Base-by-base conservation (phyloP, 92 coral and sea anemone genomes). In the Palythoa grandis region DNA sequence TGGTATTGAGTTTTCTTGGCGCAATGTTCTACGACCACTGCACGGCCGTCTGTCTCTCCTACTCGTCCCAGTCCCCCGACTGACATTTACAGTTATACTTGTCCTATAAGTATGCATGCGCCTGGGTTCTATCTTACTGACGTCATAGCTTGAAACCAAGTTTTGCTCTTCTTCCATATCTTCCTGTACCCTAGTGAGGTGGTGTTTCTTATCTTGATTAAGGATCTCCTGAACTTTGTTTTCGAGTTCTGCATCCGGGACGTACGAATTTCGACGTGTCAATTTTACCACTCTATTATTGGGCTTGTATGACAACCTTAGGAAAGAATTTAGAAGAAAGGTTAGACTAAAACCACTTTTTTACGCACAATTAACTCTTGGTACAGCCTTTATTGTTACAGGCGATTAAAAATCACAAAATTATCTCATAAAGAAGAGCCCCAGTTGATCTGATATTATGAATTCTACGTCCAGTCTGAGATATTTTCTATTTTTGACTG, bases 71-170 rank as follows among this genome's bases (percentile, higher is more conserved):
- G 52, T 58, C 15, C 15, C 82, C 35, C 91, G 89, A 29, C 82
- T 91, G 23, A 94, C 90, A 70, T 94, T 91, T 11, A 94, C 69
- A 40, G 91, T 72, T 43, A 94, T 85, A 3, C 93, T 86, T 14
- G 93, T 86, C 50, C 98, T 85, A 70, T 90, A 94, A 4, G 93
- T 91, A 11, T 91, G 93, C 20, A 89, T 77, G 22, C 98, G 88
- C 82, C 86, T 90, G 15, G 93, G 92, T 75, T 88, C 91, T 7
- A 92, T 83, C 53, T 92, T 93, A 16, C 77, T 86, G 57, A 90
- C 83, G 29, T 88, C 83, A 87, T 94, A 92, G 16, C 50, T 71
- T 14, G 75, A 60, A 7, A 20, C 54, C 58, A 48, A 86, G 56
- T 76, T 83, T 43, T 38, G 85, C 47, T 88, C 87, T 82, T 76